Evolutionary conservation across 2,797 vertebrate species (phyloP).

Genomic region (Enteromius afrohamiltoni): DNA sequence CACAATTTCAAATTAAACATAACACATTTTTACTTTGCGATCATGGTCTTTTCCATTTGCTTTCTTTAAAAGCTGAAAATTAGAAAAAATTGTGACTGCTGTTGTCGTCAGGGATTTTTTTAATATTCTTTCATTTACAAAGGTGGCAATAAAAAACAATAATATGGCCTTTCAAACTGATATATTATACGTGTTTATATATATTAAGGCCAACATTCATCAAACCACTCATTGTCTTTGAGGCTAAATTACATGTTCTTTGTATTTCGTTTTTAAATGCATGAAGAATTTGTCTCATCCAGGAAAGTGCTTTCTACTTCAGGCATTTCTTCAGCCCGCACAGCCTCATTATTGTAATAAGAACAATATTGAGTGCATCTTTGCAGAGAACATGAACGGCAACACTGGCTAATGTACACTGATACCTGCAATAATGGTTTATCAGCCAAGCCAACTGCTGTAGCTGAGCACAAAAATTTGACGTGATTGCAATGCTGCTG

Average conservation of each 20-base stretch:
- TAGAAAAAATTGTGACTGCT: no score
- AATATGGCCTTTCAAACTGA: no score
- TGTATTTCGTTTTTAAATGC: conserved; percentile 39
- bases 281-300: conserved; percentile 17
- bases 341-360: conserved; percentile 35
- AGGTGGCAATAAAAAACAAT: no score
- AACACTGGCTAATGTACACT: conserved; percentile 34
- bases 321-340: conserved; percentile 19
- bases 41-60: no score
- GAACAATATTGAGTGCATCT: conserved; percentile 29
- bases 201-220: conserved; percentile 29
- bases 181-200: no score
- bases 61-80: no score
- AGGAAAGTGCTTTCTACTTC: conserved; percentile 21
- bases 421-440: conserved; percentile 44
- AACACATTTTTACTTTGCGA: background rate
- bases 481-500: conserved; percentile 24
- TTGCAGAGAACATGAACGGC: conserved; percentile 14
- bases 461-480: background rate
- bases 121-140: no score
- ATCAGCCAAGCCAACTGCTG: conserved; percentile 34
- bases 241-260: conserved; percentile 17
- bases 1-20: background rate
- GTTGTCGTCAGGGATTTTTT: background rate
- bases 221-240: conserved; percentile 8